phyloP scores from a whole-genome alignment of 2,113 vertebrate species.

The Acanthisitta chloris region DNA sequence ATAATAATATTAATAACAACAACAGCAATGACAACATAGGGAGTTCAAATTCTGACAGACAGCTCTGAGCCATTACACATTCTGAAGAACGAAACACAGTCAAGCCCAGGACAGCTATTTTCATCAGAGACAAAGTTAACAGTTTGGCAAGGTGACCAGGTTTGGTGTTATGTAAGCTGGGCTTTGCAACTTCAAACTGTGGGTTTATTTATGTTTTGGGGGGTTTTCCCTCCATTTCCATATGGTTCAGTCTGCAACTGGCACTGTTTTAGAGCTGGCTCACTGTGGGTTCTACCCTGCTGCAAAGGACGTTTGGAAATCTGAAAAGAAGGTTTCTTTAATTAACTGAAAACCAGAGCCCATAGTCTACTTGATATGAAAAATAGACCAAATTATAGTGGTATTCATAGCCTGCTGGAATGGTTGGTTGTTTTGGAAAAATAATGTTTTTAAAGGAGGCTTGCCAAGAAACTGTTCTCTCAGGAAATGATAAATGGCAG shows the following conservation, averaged over 20 bases:
- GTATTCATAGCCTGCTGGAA: conserved; percentile 70
- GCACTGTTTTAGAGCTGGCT: background rate
- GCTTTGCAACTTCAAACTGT: background rate
- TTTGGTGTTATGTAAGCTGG: background rate
- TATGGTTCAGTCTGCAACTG: background rate
- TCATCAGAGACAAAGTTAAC: background rate
- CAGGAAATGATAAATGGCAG: conserved; percentile 72
- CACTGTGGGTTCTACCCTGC: background rate
- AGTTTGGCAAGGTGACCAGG: background rate
- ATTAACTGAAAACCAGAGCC: conserved; percentile 55
- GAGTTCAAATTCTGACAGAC: background rate
- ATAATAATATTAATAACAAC: background rate
- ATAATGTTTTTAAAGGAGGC: conserved; percentile 58
- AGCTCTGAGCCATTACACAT: background rate
- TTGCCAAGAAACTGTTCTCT: conserved; percentile 71
- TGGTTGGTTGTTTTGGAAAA: conserved; percentile 60
- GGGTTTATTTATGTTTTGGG: background rate
- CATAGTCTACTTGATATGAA: conserved; percentile 53
- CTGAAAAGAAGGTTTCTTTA: conserved; percentile 56
- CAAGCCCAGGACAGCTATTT: background rate
- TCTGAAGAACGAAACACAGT: background rate
- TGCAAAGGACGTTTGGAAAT: background rate
- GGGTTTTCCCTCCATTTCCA: background rate
- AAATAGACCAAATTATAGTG: conserved; percentile 65
- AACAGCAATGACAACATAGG: background rate